A percentile compares a stretch with the other conserved stretches of the same genome.
Evolutionary conservation across 1,140 invertebrate species (phyloP).

Genomic region (Aphis craccivora): DNA sequence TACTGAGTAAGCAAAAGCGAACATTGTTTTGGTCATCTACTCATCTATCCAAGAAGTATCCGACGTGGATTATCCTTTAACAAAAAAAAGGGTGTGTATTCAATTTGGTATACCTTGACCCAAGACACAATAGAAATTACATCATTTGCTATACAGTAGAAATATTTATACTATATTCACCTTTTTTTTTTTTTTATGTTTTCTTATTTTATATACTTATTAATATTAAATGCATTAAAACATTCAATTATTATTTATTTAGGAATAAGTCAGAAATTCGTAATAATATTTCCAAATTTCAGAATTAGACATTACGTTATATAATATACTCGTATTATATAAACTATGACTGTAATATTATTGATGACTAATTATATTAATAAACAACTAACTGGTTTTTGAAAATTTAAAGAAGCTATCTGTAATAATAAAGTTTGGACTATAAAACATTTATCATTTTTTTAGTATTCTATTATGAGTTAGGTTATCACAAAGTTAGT

Average conservation of each 20-base stretch:
- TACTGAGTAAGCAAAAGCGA: not conserved
- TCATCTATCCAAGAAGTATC: not conserved
- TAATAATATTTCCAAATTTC: too few relatives aligned
- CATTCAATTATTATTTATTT: not conserved
- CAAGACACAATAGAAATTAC: constrained; percentile 13
- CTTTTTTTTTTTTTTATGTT: not conserved
- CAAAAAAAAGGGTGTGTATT: not conserved
- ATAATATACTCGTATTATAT: not conserved
- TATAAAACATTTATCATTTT: not conserved
- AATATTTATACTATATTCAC: not conserved
- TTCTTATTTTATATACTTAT: not conserved
- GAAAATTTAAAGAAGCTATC: too few relatives aligned
- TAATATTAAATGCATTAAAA: not conserved
- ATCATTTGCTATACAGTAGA: not conserved
- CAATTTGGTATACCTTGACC: not conserved
- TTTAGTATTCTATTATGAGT: not conserved
- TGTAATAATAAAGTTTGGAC: not conserved
- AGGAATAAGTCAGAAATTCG: not conserved
- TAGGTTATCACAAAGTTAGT: too few relatives aligned
- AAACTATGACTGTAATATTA: too few relatives aligned
- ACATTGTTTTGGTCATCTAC: not conserved
- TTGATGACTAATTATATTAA: not conserved
- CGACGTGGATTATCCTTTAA: constrained; percentile 6
- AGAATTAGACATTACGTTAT: too few relatives aligned
- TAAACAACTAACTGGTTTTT: not conserved